These are phyloP conservation scores for Periparus ater DNA, from an alignment of 2,797 vertebrate genomes.

Conservation along the genomic window DNA sequence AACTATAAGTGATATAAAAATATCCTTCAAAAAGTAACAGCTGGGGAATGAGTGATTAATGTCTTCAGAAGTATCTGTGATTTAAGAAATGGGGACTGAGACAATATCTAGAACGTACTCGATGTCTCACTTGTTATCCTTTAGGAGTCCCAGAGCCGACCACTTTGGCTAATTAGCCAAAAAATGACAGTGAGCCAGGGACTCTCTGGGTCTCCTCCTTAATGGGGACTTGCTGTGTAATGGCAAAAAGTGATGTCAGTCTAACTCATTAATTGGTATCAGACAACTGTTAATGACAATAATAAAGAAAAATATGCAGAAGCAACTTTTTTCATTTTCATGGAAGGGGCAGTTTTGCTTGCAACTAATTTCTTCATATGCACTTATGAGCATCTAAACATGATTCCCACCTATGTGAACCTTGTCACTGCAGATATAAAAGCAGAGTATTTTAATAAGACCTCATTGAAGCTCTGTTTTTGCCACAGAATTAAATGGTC, in stretches of 20 bases:
- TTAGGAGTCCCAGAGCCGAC: background rate
- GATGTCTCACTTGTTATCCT: background rate
- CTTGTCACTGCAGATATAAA: background rate
- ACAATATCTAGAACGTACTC: background rate
- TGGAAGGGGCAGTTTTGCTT: background rate
- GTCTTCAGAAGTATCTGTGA: background rate
- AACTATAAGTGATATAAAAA: background rate
- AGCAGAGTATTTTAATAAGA: background rate
- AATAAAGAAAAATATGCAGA: background rate
- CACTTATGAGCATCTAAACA: fast-evolving
- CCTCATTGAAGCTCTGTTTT: background rate
- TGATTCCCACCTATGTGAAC: background rate
- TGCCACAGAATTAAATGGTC: background rate
- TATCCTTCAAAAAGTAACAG: background rate
- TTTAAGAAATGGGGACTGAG: background rate
- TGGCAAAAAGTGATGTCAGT: background rate
- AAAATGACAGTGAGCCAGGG: background rate
- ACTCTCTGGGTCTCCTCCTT: background rate
- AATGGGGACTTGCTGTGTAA: background rate
- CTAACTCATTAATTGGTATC: background rate
- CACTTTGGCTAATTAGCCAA: background rate
- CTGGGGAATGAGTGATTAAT: background rate
- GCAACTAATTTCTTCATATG: background rate
- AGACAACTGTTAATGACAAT: background rate
- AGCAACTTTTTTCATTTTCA: background rate